Base-by-base conservation (phyloP, 1,140 invertebrate species). In the Trachymyrmex cornetzi region DNA sequence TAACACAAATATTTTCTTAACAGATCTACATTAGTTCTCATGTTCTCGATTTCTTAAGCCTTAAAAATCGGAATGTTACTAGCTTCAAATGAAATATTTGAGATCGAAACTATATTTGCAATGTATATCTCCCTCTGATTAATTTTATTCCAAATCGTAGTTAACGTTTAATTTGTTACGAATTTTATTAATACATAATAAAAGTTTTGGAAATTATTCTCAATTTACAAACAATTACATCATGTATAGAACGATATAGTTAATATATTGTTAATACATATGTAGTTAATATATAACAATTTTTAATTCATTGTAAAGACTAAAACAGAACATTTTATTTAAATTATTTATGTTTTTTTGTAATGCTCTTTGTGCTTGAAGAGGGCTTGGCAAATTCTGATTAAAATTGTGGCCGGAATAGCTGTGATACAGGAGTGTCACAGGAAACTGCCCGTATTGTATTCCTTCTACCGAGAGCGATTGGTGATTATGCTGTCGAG, bases 381-480 rank as follows among this genome's bases (percentile, higher is more conserved):
- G 11, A 44, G 50, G 63, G 24, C 22, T 57, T 80, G 61, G 38
- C 64, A 72, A n/a, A 61, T 27, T 2, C 19, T 24, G 38, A 61
- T 72, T 84, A 50, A 84, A 86, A 22, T 57, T 72, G 50, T 55
- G 66, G 72, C 50, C 77, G 22, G 71, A 87, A 84, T 69, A 77
- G 53, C 59, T 16, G 50, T 53, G 55, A 89, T 77, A 22, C 34
- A 84, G 89, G 89, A 84, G 89, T 90, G 89, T 66, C 89, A 38
- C 89, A 89, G 89, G 89, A 90, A 90, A 38, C 88, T 81, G 85
- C 77, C 71, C 53, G 75, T 86, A 88, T 69, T 59, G 84, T 89
- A 85, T 72, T 75, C 48, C 71, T 72, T 75, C 74, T 57, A 64
- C 63, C 24, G 30, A 57, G n/a, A 55, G 53, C 80, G 48, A 64